A percentile compares a stretch with the other conserved stretches of the same genome.
Conservation (phyloP, 2,797 vertebrate genomes). For the Crenichthys baileyi region DNA sequence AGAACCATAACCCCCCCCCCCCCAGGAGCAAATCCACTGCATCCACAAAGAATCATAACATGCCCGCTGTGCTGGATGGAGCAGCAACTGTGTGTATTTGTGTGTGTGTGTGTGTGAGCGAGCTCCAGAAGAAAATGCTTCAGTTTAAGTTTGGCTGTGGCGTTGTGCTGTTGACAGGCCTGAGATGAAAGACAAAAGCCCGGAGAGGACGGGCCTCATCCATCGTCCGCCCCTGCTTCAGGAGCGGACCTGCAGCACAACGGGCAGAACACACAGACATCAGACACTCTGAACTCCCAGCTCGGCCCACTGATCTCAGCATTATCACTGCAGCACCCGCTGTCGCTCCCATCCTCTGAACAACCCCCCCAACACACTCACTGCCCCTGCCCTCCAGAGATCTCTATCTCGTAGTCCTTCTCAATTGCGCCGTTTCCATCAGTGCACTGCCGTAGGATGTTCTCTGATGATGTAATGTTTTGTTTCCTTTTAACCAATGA, state of each 20-base stretch:
- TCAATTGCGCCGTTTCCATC: slow-evolving; percentile 63
- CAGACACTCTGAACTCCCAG: slow-evolving; percentile 71
- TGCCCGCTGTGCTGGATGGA: slow-evolving; percentile 38
- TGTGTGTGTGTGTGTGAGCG: slow-evolving; percentile 6
- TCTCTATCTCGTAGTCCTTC: slow-evolving; percentile 69
- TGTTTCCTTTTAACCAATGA: slow-evolving; percentile 36
- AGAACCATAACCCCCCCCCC: slow-evolving; percentile 41
- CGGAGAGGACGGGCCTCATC: slow-evolving; percentile 71
- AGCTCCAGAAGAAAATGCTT: slow-evolving; percentile 18
- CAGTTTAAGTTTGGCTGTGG: slow-evolving; percentile 32
- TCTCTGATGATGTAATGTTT: slow-evolving; percentile 62
- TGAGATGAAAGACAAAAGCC: slow-evolving; percentile 71
- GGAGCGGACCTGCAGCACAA: slow-evolving; percentile 64
- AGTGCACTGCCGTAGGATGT: slow-evolving; percentile 58
- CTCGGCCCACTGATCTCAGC: slow-evolving; percentile 63
- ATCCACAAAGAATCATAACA: slow-evolving; percentile 46
- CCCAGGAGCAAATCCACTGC: slow-evolving; percentile 47
- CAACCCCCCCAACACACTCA: no score
- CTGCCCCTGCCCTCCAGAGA: slow-evolving; percentile 54
- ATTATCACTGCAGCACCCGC: slow-evolving; percentile 68
- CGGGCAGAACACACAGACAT: slow-evolving; percentile 70
- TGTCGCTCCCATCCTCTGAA: slow-evolving; percentile 33
- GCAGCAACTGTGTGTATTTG: slow-evolving; percentile 11
- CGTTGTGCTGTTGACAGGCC: slow-evolving; percentile 63
- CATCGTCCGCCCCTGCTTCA: slow-evolving; percentile 63